These are phyloP conservation scores for Euura saliciscinereae DNA, from an alignment of 1,140 invertebrate genomes.

Conservation along the genomic window DNA sequence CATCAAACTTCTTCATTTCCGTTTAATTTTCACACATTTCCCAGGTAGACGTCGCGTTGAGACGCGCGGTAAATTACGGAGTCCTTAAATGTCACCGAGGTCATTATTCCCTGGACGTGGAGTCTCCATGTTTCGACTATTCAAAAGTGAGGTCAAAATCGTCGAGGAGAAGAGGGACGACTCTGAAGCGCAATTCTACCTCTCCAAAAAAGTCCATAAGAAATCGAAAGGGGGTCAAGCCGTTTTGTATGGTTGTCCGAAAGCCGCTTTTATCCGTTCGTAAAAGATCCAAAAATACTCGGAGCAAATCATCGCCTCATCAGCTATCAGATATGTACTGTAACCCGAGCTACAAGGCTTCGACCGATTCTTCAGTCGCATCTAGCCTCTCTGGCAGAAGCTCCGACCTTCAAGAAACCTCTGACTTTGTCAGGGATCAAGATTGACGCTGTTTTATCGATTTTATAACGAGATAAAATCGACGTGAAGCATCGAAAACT, in stretches of 20 bases:
- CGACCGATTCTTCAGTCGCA: slow-evolving; percentile 19
- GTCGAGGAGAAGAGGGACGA: not conserved
- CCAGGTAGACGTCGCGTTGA: slow-evolving; percentile 32
- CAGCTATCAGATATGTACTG: slow-evolving; percentile 25
- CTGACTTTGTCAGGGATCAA: too few relatives aligned
- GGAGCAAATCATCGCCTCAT: slow-evolving; percentile 18
- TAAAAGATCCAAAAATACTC: slow-evolving; percentile 23
- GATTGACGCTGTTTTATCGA: too few relatives aligned
- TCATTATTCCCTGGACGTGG: slow-evolving; percentile 27
- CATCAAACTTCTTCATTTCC: too few relatives aligned
- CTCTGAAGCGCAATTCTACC: not conserved
- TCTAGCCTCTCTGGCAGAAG: not conserved
- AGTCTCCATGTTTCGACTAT: too few relatives aligned
- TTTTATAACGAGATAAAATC: not conserved
- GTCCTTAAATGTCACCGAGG: slow-evolving; percentile 31
- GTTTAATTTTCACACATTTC: too few relatives aligned
- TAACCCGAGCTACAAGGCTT: slow-evolving; percentile 26
- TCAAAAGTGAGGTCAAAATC: slow-evolving; percentile 8
- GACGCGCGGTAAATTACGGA: slow-evolving; percentile 34
- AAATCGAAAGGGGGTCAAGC: not conserved
- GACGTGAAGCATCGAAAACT: not conserved
- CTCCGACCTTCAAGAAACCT: not conserved
- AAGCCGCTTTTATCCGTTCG: not conserved
- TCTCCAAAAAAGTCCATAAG: not conserved
- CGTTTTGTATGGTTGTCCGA: not conserved